Evolutionary conservation across 1,140 invertebrate species (phyloP), one percentile per base, ranked within the genome.

Genomic region (Rhyacophila brunnea): DNA sequence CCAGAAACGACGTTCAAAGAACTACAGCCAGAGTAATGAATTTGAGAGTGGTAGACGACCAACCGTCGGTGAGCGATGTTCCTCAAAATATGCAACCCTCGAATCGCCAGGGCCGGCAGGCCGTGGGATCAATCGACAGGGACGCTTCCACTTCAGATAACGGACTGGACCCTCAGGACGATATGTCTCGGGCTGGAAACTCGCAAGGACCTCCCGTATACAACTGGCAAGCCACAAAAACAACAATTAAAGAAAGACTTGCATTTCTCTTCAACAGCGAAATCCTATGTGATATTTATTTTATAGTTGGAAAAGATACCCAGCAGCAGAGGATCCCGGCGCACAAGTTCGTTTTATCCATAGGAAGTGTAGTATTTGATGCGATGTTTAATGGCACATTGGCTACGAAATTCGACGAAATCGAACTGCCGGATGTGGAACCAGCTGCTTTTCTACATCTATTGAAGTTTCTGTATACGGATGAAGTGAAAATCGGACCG

Each of bases 361-460:
- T 90, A 38, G 90, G 90, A 6, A 91, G 87, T 73, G 87, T 88
- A 2, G 90, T 93, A 1, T 93, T 93, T 74, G 90, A 93, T 75
- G 89, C 90, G 6, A 92, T 93, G 88, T 93, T 94, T 68, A 91
- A 93, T 71, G 87, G 90, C 35, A 85, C 83, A 6, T 66, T 86
- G 58, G 84, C 87, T 0, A 85, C 84, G 10, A 78, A 81, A 48
- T 84, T 87, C 18, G 81, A 84, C 40, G 85, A 91, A 66, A 88
- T 93, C 47, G 88, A 91, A 70, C 75, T 93, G 40, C 90, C 90
- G 11, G 91, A 93, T 77, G 88, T 93, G 6, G 91, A 94, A 70
- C 89, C 91, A 1, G 81, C 85, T 34, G 90, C 90, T 15, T 89
- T 89, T 71, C 68, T 88, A 36, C 83, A 86, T 61, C 78, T 89